Base-by-base conservation (phyloP, 2,888 invertebrate species). In the Rutpela maculata region DNA sequence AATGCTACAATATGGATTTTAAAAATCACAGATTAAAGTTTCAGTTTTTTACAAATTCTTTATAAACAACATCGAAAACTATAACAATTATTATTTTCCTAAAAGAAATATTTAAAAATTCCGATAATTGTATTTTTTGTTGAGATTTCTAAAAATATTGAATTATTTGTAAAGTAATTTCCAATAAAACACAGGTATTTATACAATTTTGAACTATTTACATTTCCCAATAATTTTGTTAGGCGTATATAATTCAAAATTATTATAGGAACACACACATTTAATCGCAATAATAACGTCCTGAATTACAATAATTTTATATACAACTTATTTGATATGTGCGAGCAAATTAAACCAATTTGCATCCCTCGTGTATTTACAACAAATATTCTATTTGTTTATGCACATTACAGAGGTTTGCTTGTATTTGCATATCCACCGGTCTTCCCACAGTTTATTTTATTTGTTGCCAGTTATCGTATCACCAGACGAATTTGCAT, bases 301-400 rank as follows among this genome's bases (percentile, higher is more conserved):
- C 50, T n/a, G n/a, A 50, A 50, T 50, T 50, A 50, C 15, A 50
- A 6, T 50, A 50, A 50, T 50, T 50, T 50, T 50, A 50, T 50
- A 17, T 62, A 31, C 26, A 43, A 67, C 67, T 67, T 43, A 67
- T 38, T 67, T 17, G 67, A 67, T 67, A 55, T 50, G 38, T 50
- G 67, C 67, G 26, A 55, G 26, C 67, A 43, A 68, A 67, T 67
- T 18, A 55, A 55, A 55, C 19, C 19, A 67, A 56, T 68, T 56
- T 68, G 56, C 65, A 38, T 65, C 65, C 18, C 18, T 43, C 7
- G 50, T 71, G 59, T 71, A 35, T 59, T 62, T 72, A 65, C 60
- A 68, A 74, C 74, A 74, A 74, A 74, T 74, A 68, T 68, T 74
- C 17, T 75, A 70, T 75, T 75, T 75, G 70, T 70, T 70, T 75